These are phyloP conservation scores for Pachyramphus minor DNA, from an alignment of 2,113 vertebrate species.

Conservation along the genomic window DNA sequence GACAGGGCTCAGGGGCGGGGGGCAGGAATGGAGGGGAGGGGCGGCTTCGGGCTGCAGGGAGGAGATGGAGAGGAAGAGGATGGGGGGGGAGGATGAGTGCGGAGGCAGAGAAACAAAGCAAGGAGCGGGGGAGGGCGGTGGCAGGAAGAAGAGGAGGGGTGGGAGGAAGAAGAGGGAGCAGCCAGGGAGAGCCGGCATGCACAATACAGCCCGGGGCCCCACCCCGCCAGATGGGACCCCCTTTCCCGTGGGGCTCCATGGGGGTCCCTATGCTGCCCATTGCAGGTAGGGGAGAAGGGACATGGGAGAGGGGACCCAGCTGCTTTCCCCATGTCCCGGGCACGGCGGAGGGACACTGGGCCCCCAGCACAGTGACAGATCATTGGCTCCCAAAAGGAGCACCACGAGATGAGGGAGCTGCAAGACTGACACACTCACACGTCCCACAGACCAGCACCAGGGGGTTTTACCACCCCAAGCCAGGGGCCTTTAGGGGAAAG, in stretches of 20 bases:
- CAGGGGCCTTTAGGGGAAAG: background rate
- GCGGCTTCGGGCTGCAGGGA: background rate
- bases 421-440: fast-evolving
- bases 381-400: background rate
- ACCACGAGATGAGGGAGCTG: background rate
- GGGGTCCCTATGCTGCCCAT: background rate
- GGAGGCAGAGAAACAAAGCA: background rate
- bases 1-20: background rate
- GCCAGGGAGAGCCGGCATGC: background rate
- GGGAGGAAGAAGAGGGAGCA: background rate
- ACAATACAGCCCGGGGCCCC: background rate
- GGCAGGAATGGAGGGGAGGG: background rate
- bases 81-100: background rate
- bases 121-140: background rate
- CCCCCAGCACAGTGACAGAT: fast-evolving
- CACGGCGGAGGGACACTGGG: fast-evolving
- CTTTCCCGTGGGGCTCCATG: too few species aligned
- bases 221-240: background rate
- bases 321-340: background rate
- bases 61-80: background rate
- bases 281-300: background rate
- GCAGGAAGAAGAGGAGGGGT: background rate
- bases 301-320: fast-evolving
- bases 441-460: fast-evolving
- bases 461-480: background rate